Conservation (phyloP, 2,113 vertebrate species). For the Peucedramus taeniatus region DNA sequence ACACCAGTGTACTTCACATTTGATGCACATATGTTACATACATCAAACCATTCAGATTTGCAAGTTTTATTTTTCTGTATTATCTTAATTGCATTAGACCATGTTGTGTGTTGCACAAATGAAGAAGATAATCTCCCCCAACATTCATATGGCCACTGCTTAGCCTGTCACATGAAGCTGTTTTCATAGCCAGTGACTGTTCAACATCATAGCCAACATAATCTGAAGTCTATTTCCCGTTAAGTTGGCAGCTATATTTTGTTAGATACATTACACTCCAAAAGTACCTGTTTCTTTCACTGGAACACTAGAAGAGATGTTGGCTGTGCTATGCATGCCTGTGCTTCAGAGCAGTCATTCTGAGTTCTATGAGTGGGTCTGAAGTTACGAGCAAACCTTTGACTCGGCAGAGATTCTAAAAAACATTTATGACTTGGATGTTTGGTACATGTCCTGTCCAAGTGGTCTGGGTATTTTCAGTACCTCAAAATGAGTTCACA, state of each 20-base stretch:
- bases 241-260: not conserved
- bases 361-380: not conserved
- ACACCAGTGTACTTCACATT: not conserved
- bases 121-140: not conserved
- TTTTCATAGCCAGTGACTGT: not conserved
- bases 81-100: not conserved
- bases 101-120: not conserved
- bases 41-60: not conserved
- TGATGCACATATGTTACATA: not conserved
- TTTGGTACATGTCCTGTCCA: not conserved
- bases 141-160: not conserved
- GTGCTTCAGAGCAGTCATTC: not conserved
- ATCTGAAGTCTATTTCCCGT: not conserved
- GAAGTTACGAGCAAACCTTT: not conserved
- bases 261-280: not conserved
- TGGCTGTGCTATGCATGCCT: not conserved
- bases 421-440: not conserved
- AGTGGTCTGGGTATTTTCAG: not conserved
- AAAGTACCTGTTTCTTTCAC: not conserved
- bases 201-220: not conserved
- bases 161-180: not conserved
- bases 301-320: not conserved
- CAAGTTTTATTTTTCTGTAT: not conserved
- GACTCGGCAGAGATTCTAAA: not conserved
- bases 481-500: not conserved